Evolutionary conservation across 1,140 invertebrate species (phyloP).

Genomic region (Drosophila pseudoobscura): DNA sequence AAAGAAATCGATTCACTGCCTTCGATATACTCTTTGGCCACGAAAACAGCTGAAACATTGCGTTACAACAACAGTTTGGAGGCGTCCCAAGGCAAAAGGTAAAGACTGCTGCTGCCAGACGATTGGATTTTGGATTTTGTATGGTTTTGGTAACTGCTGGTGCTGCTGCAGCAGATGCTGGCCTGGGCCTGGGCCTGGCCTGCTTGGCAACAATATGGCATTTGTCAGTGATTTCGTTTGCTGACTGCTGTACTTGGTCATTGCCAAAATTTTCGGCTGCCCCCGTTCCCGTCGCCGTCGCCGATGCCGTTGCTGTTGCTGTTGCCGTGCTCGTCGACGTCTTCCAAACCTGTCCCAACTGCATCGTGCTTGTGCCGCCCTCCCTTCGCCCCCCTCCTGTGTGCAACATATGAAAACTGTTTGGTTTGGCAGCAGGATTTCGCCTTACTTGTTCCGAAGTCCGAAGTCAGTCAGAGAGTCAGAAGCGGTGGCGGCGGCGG

Average conservation of each 20-base stretch:
- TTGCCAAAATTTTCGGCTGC: conserved; percentile 65
- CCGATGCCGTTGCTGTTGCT: background rate
- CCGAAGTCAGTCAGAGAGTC: conserved; percentile 48
- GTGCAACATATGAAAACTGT: conserved; percentile 59
- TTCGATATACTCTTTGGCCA: background rate
- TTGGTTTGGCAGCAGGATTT: conserved; percentile 74
- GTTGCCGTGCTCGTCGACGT: conserved; percentile 15
- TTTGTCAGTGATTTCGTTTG: conserved; percentile 57
- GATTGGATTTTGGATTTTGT: conserved; percentile 9
- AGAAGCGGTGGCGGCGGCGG: conserved; percentile 1
- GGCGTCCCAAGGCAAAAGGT: conserved; percentile 37
- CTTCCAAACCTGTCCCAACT: conserved; percentile 73
- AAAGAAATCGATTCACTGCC: no score
- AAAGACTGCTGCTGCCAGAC: conserved; percentile 21
- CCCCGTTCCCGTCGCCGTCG: conserved; percentile 9
- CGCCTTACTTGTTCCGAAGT: conserved; percentile 68
- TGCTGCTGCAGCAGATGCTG: conserved; percentile 23
- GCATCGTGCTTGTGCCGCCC: conserved; percentile 64
- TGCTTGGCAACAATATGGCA: conserved; percentile 67
- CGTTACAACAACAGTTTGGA: conserved; percentile 9
- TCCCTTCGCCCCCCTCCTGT: conserved; percentile 28
- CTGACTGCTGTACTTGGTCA: conserved; percentile 68
- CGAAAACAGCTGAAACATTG: conserved; percentile 17
- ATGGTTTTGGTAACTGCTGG: conserved; percentile 20
- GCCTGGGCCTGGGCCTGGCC: conserved; percentile 19